phyloP scores from a whole-genome alignment of 2,113 vertebrate species.

The Galbula dea region DNA sequence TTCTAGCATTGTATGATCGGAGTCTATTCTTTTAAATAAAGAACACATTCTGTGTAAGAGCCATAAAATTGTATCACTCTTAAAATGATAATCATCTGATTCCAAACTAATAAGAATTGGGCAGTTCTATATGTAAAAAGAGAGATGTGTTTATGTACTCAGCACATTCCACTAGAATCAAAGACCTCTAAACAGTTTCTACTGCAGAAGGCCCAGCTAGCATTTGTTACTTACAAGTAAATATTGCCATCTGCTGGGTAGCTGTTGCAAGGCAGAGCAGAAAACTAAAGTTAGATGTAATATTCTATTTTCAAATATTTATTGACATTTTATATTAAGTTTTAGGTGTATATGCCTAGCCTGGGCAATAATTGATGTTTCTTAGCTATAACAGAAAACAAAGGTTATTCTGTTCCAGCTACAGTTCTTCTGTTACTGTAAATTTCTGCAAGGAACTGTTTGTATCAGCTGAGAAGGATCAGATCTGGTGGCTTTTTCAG shows the following conservation, averaged over 20 bases:
- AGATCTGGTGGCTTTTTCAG: background rate
- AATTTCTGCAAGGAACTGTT: background rate
- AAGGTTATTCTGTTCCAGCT: background rate
- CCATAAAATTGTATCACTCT: background rate
- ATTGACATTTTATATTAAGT: background rate
- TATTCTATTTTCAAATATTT: background rate
- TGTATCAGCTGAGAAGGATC: background rate
- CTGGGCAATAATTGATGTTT: background rate
- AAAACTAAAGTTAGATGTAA: fast-evolving
- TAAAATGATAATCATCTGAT: background rate
- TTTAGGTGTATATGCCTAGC: background rate
- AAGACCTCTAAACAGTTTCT: background rate
- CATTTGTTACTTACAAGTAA: background rate
- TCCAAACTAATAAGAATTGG: background rate
- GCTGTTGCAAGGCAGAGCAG: background rate
- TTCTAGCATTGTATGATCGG: too few species aligned
- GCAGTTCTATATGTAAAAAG: background rate
- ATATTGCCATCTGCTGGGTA: slow-evolving; percentile 40
- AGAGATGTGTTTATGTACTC: background rate
- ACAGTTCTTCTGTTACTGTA: background rate
- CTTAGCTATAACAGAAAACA: background rate
- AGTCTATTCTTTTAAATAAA: too few species aligned
- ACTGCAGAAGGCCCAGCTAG: background rate
- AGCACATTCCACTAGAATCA: background rate
- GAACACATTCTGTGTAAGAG: background rate